phyloP scores from a whole-genome alignment of 1,140 invertebrate species.

The Cephus cinctus region DNA sequence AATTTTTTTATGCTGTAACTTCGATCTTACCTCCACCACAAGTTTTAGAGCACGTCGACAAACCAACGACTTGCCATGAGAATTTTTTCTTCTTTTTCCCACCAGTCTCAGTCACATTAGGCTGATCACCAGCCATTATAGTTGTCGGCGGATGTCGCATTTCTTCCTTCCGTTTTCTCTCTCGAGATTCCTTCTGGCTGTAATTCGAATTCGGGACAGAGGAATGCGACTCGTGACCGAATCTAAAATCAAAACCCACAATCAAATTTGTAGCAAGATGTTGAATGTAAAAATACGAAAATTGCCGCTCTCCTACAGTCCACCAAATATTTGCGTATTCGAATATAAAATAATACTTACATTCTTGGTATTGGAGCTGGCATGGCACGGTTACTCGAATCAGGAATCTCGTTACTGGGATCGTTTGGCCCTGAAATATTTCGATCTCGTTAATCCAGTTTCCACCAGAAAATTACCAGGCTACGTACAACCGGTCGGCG shows the following conservation, averaged over 20 bases:
- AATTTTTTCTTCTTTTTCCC: conserved; percentile 57
- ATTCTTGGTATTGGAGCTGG: conserved; percentile 29
- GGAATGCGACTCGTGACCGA: too few relatives aligned
- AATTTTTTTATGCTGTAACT: neutral
- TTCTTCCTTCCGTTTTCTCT: conserved; percentile 21
- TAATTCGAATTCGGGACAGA: too few relatives aligned
- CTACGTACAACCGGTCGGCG: too few relatives aligned
- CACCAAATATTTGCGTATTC: too few relatives aligned
- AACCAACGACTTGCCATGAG: conserved; percentile 76
- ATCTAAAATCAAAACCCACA: too few relatives aligned
- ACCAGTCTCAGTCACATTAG: conserved; percentile 25
- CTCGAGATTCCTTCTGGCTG: conserved; percentile 12
- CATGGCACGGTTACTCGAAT: conserved; percentile 19
- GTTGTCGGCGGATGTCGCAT: conserved; percentile 37
- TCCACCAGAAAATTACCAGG: too few relatives aligned
- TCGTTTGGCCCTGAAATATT: conserved; percentile 30
- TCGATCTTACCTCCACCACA: conserved; percentile 75
- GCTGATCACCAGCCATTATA: conserved; percentile 57
- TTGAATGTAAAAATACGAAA: too few relatives aligned
- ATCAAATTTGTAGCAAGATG: too few relatives aligned
- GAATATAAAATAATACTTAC: too few relatives aligned
- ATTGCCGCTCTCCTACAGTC: too few relatives aligned
- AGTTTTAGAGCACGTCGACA: conserved; percentile 73
- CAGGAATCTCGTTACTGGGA: conserved; percentile 41
- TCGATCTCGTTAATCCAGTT: too few relatives aligned